Base-by-base conservation (phyloP, 92 coral and sea anemone species). In the Paramuricea clavata region DNA sequence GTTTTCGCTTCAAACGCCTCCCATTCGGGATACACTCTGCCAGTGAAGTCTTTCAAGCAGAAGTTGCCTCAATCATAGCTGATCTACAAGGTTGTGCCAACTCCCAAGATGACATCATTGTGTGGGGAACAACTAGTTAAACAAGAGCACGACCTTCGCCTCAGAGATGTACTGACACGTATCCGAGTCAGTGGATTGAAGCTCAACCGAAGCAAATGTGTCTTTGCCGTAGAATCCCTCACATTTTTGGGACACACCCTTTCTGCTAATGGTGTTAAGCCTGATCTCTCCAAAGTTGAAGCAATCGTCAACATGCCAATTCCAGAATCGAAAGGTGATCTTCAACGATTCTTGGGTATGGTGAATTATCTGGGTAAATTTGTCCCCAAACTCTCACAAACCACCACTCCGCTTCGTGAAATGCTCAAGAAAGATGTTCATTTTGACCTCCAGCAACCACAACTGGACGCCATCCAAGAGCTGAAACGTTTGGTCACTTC, bases 311-410 rank as follows among this genome's bases (percentile, higher is more conserved):
- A 67, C 39, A 67, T 67, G 74, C 36, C 74, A 1, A 2, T 67
- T 5, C 73, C 73, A 28, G 6, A 65, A 65, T 65, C 72, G 16
- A 67, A 5, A 67, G 36, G 13, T 67, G 30, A 72, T 35, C 54
- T 72, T 23, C 78, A 35, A 44, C 78, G 78, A n/a, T 72, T 72
- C 19, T 0, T 72, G 78, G 78, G 78, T 19, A 72, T 72, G 52
- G 39, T 65, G 0, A 65, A 65, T 32, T 65, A 65, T 32, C 3
- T 65, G 0, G 72, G 72, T 0, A 65, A 72, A 27, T 35, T 72
- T 16, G 8, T 72, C 3, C 78, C 49, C 12, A 71, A 71, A 50
- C 32, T 71, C 0, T 34, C 77, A 1, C 52, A 71, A 12, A 33
- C 10, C 77, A 71, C 77, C 15, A 10, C 77, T 22, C 77, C 77